phyloP scores from a whole-genome alignment of 30 jellyfish, hydroid and myxozoan genomes.

The Hydractinia echinata region DNA sequence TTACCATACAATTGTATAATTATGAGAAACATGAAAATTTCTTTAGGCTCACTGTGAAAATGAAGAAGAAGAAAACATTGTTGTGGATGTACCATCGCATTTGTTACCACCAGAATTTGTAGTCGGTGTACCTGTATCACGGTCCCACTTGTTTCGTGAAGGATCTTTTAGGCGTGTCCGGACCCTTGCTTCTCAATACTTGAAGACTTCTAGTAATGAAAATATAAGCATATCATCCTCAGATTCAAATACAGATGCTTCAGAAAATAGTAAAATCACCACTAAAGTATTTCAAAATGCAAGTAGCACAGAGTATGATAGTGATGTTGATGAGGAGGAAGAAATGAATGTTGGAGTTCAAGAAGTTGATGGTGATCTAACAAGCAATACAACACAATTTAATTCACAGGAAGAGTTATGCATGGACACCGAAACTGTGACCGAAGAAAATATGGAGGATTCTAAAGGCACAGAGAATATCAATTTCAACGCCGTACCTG shows the following conservation, averaged over 20 bases:
- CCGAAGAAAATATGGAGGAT: no score
- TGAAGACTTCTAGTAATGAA: neutral
- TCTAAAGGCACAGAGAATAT: no score
- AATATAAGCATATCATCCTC: neutral
- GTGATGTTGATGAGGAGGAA: constrained; percentile 28
- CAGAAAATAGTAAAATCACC: neutral
- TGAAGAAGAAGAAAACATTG: neutral
- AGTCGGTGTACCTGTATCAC: neutral
- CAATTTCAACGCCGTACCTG: no score
- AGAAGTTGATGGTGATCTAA: neutral
- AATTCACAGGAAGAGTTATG: no score
- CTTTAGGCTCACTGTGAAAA: no score
- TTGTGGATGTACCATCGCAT: constrained; percentile 12
- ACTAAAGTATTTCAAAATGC: no score
- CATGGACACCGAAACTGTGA: no score
- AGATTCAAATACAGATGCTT: neutral
- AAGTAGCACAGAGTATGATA: constrained; percentile 11
- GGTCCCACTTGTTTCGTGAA: neutral
- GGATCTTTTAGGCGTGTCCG: neutral
- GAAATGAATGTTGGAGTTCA: neutral
- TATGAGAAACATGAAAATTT: no score
- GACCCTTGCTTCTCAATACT: no score
- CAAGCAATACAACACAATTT: neutral
- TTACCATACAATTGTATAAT: no score
- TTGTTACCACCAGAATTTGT: constrained; percentile 9